Conservation (phyloP, 2,888 invertebrate species). For the Galerucella nymphaeae region DNA sequence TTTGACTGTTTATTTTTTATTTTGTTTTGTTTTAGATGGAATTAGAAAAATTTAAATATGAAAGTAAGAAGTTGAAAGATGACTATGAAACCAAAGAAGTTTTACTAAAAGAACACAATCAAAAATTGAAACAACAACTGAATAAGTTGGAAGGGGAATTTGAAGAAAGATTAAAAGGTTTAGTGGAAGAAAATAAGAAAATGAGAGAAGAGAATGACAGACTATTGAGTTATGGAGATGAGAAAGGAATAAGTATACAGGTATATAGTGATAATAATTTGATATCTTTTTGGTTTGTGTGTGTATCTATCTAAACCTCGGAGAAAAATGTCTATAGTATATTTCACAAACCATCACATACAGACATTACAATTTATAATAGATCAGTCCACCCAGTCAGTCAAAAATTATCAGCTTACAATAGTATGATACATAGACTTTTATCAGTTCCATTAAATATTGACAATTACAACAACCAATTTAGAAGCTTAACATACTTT, state of each 20-base stretch:
- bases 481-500: no score
- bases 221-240: constrained; percentile 58
- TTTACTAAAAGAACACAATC: constrained; percentile 50
- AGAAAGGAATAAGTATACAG: constrained; percentile 60
- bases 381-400: no score
- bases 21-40: constrained; percentile 4
- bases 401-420: no score
- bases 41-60: constrained; percentile 40
- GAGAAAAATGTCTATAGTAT: constrained; percentile 4
- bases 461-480: no score
- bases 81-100: constrained; percentile 59
- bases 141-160: constrained; percentile 35
- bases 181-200: constrained; percentile 55
- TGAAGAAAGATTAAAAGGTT: constrained; percentile 46
- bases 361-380: no score
- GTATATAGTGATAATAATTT: constrained; percentile 46
- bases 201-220: constrained; percentile 60
- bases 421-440: no score
- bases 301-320: no score
- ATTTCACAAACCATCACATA: no score
- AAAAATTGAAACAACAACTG: constrained; percentile 53
- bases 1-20: not conserved
- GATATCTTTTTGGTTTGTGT: no score
- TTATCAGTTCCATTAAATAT: no score
- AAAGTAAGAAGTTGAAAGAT: constrained; percentile 56